Evolutionary conservation across 2,797 vertebrate genomes (phyloP).

Genomic region (Schizopygopsis malacanthus): DNA sequence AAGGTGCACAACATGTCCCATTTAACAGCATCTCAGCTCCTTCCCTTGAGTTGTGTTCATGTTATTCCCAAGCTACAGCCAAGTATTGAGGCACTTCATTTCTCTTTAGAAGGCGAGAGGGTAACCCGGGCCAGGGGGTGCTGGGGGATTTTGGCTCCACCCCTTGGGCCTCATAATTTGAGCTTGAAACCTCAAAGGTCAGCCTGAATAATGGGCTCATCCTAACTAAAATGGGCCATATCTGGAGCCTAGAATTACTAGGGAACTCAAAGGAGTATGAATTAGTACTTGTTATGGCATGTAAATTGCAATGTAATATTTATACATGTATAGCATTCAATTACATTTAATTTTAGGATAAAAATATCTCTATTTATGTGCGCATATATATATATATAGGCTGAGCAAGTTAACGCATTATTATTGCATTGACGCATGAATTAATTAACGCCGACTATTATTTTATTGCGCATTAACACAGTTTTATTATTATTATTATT

Average conservation of each 20-base stretch:
- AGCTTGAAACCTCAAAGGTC: constrained; percentile 51
- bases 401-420: too few species aligned
- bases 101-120: constrained; percentile 43
- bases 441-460: too few species aligned
- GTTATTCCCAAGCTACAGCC: constrained; percentile 38
- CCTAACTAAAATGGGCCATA: constrained; percentile 53
- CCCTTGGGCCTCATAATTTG: constrained; percentile 53
- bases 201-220: constrained; percentile 55
- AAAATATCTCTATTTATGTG: not conserved
- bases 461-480: too few species aligned
- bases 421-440: too few species aligned
- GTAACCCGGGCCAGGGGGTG: constrained; percentile 34
- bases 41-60: constrained; percentile 18
- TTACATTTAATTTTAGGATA: not conserved
- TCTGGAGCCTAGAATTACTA: constrained; percentile 29
- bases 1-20: constrained; percentile 43
- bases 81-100: constrained; percentile 49
- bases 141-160: constrained; percentile 49
- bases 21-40: constrained; percentile 33
- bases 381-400: too few species aligned
- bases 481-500: too few species aligned
- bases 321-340: not conserved
- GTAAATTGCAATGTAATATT: not conserved
- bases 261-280: constrained; percentile 19
- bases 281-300: not conserved